These are phyloP conservation scores for Monochamus saltuarius DNA, from an alignment of 1,140 invertebrate species.

Conservation along the genomic window DNA sequence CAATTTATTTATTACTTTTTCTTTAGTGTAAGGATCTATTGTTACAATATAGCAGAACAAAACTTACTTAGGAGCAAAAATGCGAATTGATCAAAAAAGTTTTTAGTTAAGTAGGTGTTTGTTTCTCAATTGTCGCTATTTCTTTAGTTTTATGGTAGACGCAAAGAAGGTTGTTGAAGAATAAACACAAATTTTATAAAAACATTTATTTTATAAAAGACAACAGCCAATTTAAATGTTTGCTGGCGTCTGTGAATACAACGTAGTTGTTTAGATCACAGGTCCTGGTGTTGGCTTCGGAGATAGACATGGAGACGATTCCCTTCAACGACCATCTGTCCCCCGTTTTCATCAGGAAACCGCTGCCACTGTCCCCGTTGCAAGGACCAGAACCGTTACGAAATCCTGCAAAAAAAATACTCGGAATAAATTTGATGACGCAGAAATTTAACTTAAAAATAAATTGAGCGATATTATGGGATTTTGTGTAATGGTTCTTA, in stretches of 20 bases:
- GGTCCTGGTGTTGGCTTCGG: conserved; percentile 33
- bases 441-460: not conserved
- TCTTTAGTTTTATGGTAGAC: too few species aligned
- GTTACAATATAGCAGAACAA: too few species aligned
- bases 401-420: conserved; percentile 35
- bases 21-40: too few species aligned
- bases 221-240: conserved; percentile 55
- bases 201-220: conserved; percentile 28
- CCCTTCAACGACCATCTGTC: conserved; percentile 55
- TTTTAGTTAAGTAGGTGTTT: too few species aligned
- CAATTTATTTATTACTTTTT: too few species aligned
- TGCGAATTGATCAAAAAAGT: too few species aligned
- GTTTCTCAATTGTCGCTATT: too few species aligned
- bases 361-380: conserved; percentile 48
- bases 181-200: conserved; percentile 1
- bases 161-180: too few species aligned
- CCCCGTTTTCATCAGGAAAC: conserved; percentile 40
- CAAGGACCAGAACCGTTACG: conserved; percentile 44
- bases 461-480: too few species aligned
- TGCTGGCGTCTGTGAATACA: conserved; percentile 57
- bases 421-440: too few species aligned
- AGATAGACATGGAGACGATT: conserved; percentile 55
- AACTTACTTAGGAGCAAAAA: too few species aligned
- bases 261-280: conserved; percentile 57
- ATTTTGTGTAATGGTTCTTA: too few species aligned